A percentile compares a stretch with the other conserved stretches of the same genome.
phyloP scores from a whole-genome alignment of 2,888 invertebrate species.

The Tetragonula carbonaria region DNA sequence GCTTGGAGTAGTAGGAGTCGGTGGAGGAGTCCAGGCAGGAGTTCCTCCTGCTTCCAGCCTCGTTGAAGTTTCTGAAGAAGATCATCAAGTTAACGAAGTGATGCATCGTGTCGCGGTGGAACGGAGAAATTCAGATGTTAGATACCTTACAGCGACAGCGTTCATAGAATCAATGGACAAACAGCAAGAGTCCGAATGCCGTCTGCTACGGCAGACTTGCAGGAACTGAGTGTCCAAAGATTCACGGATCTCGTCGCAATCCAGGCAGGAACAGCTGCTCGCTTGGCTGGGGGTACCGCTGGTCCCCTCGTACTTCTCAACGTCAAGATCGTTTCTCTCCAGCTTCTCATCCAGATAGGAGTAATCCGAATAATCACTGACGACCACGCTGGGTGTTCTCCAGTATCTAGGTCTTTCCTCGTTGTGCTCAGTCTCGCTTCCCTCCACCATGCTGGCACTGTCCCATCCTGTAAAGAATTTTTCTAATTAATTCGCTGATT shows the following conservation, averaged over 20 bases:
- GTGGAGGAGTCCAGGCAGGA: constrained; percentile 78
- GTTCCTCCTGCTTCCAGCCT: constrained; percentile 76
- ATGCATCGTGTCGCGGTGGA: background rate
- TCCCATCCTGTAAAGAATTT: constrained; percentile 75
- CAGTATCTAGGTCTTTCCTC: constrained; percentile 86
- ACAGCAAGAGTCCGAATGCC: constrained; percentile 82
- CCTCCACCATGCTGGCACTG: constrained; percentile 71
- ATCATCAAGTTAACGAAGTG: background rate
- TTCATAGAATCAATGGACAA: constrained; percentile 71
- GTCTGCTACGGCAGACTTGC: constrained; percentile 76
- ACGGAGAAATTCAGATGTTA: background rate
- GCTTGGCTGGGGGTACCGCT: constrained; percentile 77
- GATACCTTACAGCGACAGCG: constrained; percentile 50
- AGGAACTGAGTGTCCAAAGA: constrained; percentile 70
- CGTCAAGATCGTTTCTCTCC: constrained; percentile 78
- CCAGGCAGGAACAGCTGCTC: constrained; percentile 81
- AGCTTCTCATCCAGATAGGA: constrained; percentile 80
- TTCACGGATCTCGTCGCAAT: constrained; percentile 78
- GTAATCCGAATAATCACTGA: constrained; percentile 94
- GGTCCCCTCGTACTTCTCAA: constrained; percentile 78
- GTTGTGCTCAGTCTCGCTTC: constrained; percentile 74
- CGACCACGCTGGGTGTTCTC: constrained; percentile 93
- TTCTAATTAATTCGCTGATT: background rate
- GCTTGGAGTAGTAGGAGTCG: constrained; percentile 70
- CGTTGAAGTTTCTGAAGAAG: constrained; percentile 66